Percentiles rank a stretch among this genome's conserved stretches.
These are phyloP conservation scores for Helleia helle DNA, from an alignment of 2,888 invertebrate genomes.

Conservation along the genomic window DNA sequence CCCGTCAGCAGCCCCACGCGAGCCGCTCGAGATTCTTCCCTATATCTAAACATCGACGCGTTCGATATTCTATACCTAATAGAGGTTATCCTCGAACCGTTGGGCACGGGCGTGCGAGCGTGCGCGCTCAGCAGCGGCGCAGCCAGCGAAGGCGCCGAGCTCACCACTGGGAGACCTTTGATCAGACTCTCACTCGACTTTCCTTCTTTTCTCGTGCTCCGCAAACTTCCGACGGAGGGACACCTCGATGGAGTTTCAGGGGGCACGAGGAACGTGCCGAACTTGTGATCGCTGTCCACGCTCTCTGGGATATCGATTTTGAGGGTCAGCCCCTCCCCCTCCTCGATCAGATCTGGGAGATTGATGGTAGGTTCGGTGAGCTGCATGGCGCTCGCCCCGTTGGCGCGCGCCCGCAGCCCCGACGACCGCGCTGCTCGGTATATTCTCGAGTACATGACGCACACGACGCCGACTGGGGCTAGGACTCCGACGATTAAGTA, in stretches of 20 bases:
- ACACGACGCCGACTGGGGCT: slow-evolving; percentile 75
- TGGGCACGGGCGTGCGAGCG: slow-evolving; percentile 58
- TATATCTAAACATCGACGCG: slow-evolving; percentile 86
- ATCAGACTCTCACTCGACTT: slow-evolving; percentile 54
- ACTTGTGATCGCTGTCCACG: slow-evolving; percentile 44
- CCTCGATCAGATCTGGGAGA: slow-evolving; percentile 54
- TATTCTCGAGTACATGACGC: slow-evolving; percentile 83
- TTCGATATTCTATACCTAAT: slow-evolving; percentile 87
- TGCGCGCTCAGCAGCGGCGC: slow-evolving; percentile 46
- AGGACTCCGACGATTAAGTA: slow-evolving; percentile 52
- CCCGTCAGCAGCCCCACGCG: slow-evolving; percentile 79
- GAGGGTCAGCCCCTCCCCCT: slow-evolving; percentile 58
- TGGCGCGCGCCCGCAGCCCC: slow-evolving; percentile 62
- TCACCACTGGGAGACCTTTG: slow-evolving; percentile 58
- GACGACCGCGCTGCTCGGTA: slow-evolving; percentile 85
- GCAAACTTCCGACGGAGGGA: slow-evolving; percentile 60
- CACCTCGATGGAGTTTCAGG: slow-evolving; percentile 58
- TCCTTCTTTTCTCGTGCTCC: slow-evolving; percentile 53
- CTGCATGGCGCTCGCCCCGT: slow-evolving; percentile 67
- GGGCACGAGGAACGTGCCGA: slow-evolving; percentile 60
- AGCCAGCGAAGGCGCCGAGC: slow-evolving; percentile 68
- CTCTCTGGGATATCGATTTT: slow-evolving; percentile 53
- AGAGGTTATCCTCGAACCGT: slow-evolving; percentile 79
- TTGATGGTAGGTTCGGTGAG: slow-evolving; percentile 57
- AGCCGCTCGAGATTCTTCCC: slow-evolving; percentile 92